Evolutionary conservation across 2,888 invertebrate genomes (phyloP).

Genomic region (Drosophila macrothrix): DNA sequence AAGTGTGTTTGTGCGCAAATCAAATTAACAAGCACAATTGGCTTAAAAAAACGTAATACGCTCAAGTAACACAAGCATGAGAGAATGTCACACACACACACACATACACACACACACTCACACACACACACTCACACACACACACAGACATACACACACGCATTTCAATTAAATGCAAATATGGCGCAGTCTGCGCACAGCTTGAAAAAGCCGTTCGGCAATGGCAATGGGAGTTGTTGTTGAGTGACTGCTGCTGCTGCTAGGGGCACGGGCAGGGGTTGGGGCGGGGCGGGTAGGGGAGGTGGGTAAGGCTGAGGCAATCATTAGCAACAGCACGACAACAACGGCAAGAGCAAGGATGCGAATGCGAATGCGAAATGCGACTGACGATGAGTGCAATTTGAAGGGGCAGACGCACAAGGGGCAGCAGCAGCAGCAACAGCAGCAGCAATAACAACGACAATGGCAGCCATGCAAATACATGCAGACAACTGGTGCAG

Average conservation of each 20-base stretch:
- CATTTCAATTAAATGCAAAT: conserved; percentile 82
- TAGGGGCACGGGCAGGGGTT: background rate
- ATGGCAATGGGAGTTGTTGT: conserved; percentile 45
- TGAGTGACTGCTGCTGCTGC: conserved; percentile 29
- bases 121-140: conserved; percentile 17
- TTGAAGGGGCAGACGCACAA: conserved; percentile 17
- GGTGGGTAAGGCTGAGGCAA: conserved; percentile 60
- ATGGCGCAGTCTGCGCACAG: conserved; percentile 77
- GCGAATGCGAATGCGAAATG: conserved; percentile 46
- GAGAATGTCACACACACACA: conserved; percentile 26
- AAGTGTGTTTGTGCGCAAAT: conserved; percentile 63
- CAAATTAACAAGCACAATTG: conserved; percentile 82
- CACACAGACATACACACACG: conserved; percentile 35
- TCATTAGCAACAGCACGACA: conserved; percentile 75
- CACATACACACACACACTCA: conserved; percentile 19
- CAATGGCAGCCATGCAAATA: conserved; percentile 76
- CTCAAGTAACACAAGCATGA: conserved; percentile 59
- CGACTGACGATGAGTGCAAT: conserved; percentile 61
- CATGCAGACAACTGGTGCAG: conserved; percentile 60
- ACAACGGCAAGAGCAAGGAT: conserved; percentile 41
- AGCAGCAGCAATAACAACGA: conserved; percentile 26
- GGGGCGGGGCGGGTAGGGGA: background rate
- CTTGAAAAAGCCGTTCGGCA: conserved; percentile 55
- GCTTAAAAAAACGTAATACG: conserved; percentile 64
- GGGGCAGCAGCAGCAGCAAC: background rate